Evolutionary conservation across 2,113 vertebrate species (phyloP), one percentile per base, ranked within the genome.

Genomic region (Ophthalmolycus amberensis): DNA sequence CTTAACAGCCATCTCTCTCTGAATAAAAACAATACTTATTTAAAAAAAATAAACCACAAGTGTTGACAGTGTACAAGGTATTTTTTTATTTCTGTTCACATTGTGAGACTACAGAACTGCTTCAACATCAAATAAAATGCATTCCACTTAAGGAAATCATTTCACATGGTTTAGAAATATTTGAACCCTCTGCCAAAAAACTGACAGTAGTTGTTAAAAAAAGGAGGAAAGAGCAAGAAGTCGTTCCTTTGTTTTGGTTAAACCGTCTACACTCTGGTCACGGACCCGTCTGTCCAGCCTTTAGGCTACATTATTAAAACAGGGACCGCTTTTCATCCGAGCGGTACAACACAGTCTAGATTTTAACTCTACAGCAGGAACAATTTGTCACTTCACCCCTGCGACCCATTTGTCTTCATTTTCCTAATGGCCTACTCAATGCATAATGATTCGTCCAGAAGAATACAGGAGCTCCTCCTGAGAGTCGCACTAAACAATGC

Each of bases 381-480:
- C 92, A 84, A 93, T 95, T 94, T 90, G 92, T 95, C 94, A 95
- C 75, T 69, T 84, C 38, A 38, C 83, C 88, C 82, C 73, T 29
- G 74, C 7, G 74, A 70, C 79, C 89, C 94, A 95, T 96, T 94
- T 80, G 80, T 95, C 94, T 96, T 95, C 93, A 95, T 94, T 94
- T 93, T 91, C 89, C 90, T 95, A 95, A 96, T 94, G 90, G 94
- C 88, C 92, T 95, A 93, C 94, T 95, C 95, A 95, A 95, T 96
- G 94, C 94, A 94, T 94, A 96, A 96, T 95, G 94, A 95, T 95
- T 94, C 80, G 90, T 89, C 82, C 89, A 84, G 92, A 95, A 95
- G 94, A 95, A 95, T 94, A 89, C 89, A 83, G 78, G 80, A 56
- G 81, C 86, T 93, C 82, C 92, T 93, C 93, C 90, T 68, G 93